A percentile compares a stretch with the other conserved stretches of the same genome.
Evolutionary conservation across 2,113 vertebrate genomes (phyloP).

Genomic region (Brienomyrus brachyistius): DNA sequence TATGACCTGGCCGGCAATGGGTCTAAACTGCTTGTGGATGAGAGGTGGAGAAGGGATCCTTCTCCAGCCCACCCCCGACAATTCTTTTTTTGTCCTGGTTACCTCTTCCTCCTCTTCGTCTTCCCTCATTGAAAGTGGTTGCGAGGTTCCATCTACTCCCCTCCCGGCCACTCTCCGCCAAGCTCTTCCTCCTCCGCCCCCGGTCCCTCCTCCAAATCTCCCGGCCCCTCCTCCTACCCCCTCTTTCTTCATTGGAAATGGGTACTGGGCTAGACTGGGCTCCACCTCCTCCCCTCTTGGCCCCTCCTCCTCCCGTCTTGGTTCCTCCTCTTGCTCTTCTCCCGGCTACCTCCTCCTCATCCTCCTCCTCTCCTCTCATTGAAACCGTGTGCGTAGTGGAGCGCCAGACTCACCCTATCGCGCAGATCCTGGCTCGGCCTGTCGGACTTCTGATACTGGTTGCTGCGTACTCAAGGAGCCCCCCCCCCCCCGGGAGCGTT

Average conservation of each 20-base stretch:
- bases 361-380: not conserved
- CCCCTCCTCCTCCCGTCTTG: not conserved
- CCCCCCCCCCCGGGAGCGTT: not conserved
- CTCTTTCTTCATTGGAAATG: not conserved
- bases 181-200: not conserved
- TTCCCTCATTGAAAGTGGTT: not conserved
- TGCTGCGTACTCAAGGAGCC: not conserved
- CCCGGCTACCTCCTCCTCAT: not conserved
- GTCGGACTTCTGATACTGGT: not conserved
- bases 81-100: not conserved
- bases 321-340: not conserved
- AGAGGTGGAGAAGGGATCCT: too few species aligned
- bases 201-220: not conserved
- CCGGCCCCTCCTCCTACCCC: not conserved
- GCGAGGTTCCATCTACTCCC: not conserved
- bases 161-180: not conserved
- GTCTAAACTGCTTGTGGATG: not conserved
- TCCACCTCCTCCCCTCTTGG: not conserved
- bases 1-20: not conserved
- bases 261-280: not conserved
- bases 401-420: not conserved
- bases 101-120: not conserved
- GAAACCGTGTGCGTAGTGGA: not conserved
- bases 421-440: not conserved
- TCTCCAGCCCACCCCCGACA: not conserved